Conservation (phyloP, 2,888 invertebrate species). For the Catocala nupta region DNA sequence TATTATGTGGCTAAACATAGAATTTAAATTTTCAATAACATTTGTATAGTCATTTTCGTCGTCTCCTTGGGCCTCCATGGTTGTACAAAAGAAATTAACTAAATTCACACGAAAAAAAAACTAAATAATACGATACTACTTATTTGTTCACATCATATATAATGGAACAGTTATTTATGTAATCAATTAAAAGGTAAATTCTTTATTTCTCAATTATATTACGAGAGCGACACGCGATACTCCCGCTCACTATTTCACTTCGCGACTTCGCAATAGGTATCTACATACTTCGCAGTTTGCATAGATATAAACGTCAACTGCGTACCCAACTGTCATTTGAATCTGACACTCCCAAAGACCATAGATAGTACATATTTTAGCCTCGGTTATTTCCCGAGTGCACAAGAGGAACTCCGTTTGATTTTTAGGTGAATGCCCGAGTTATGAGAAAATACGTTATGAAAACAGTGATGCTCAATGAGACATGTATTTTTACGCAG, state of each 20-base stretch:
- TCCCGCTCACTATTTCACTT: background rate
- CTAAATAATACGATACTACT: background rate
- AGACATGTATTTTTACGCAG: too few species aligned
- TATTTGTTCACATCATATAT: background rate
- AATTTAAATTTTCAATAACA: slow-evolving; percentile 64
- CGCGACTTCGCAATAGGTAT: too few species aligned
- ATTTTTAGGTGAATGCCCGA: too few species aligned
- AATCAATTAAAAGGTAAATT: background rate
- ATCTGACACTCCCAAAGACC: too few species aligned
- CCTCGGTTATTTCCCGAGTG: too few species aligned
- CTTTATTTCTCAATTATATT: background rate
- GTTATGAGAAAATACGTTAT: too few species aligned
- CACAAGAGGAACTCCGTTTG: too few species aligned
- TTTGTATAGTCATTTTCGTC: slow-evolving; percentile 47
- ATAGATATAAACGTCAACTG: too few species aligned
- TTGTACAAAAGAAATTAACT: slow-evolving; percentile 12
- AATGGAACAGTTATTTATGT: background rate
- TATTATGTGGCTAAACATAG: slow-evolving; percentile 71
- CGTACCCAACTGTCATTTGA: too few species aligned
- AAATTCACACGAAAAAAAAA: background rate
- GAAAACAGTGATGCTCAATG: too few species aligned
- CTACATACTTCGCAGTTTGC: too few species aligned
- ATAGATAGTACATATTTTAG: too few species aligned
- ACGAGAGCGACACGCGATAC: background rate
- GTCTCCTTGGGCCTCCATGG: slow-evolving; percentile 37